Base-by-base conservation (phyloP, 2,797 vertebrate genomes). In the Triplophysa bombifrons region DNA sequence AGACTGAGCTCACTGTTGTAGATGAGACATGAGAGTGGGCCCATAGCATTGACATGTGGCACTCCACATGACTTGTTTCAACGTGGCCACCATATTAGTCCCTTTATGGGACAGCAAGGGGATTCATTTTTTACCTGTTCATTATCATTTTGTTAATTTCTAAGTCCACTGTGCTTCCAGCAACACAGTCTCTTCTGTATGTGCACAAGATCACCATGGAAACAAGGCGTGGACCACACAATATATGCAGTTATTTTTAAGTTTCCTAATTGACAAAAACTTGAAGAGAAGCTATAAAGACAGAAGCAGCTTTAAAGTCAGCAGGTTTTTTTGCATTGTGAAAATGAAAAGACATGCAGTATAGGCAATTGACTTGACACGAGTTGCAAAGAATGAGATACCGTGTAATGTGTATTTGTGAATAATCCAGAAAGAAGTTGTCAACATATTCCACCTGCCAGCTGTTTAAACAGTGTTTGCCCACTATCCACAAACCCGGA, bases 131-230 rank as follows among this genome's bases (percentile, higher is more conserved):
- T 12, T 22, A 12, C 71, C 44, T 30, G 13, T 74, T 19, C 58
- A 3, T 51, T 20, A 9, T 41, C 60, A 12, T 48, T 9, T 60
- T 4, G 20, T 51, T 53, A 78, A 63, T 67, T 27, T 68, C 63
- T 74, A 22, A 13, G 74, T 61, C 20, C 63, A 63, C 56, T 50
- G 27, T 71, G 16, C 51, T 78, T 56, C 56, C 60, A 70, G 30
- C 68, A 55, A 56, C 64, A 38, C 55, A 48, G 71, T 46, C 56
- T 50, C 2, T 51, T 55, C 50, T 65, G 64, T 83, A 65, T 78
- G 17, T 17, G 69, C 46, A 38, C 60, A 13, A 66, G 14, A 83
- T 89, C 83, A 41, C 86, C 84, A 86, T 89, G 82, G 86, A 79
- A 85, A 88, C 86, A 76, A 78, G 76, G 74, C 74, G 81, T 75